phyloP scores from a whole-genome alignment of 2,113 vertebrate species.

The Chloroceryle aenea region DNA sequence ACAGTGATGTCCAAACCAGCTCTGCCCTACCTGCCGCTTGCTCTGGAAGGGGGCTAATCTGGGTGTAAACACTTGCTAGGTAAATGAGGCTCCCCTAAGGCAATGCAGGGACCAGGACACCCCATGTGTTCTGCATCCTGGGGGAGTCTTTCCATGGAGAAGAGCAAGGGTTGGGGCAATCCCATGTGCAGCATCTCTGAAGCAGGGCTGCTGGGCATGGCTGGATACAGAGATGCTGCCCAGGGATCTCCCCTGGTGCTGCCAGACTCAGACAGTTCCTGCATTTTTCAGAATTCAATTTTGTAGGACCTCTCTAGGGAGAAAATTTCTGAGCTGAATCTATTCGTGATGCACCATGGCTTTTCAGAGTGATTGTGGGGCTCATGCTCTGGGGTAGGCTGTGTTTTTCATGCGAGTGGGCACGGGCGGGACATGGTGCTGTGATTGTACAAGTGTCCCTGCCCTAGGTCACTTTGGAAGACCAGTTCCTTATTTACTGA shows the following conservation, averaged over 20 bases:
- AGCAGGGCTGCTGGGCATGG: neutral
- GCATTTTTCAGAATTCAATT: neutral
- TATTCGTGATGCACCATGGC: neutral
- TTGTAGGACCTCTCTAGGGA: neutral
- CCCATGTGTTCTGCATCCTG: neutral
- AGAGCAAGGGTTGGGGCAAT: neutral
- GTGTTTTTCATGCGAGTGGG: neutral
- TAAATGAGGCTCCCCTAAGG: rapidly evolving
- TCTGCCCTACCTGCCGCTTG: neutral
- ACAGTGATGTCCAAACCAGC: neutral
- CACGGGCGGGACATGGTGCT: rapidly evolving
- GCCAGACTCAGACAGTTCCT: neutral
- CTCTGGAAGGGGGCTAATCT: neutral
- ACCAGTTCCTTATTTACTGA: neutral
- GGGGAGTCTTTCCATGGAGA: neutral
- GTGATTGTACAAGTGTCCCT: neutral
- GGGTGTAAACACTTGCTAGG: neutral
- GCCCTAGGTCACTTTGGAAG: neutral
- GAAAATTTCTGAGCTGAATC: neutral
- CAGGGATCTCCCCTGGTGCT: neutral
- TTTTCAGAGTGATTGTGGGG: rapidly evolving
- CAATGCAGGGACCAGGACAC: neutral
- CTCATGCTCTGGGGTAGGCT: rapidly evolving
- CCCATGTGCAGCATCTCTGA: neutral
- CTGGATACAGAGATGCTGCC: neutral